These are phyloP conservation scores for Exocentrus adspersus DNA, from an alignment of 2,888 invertebrate species.

Conservation along the genomic window DNA sequence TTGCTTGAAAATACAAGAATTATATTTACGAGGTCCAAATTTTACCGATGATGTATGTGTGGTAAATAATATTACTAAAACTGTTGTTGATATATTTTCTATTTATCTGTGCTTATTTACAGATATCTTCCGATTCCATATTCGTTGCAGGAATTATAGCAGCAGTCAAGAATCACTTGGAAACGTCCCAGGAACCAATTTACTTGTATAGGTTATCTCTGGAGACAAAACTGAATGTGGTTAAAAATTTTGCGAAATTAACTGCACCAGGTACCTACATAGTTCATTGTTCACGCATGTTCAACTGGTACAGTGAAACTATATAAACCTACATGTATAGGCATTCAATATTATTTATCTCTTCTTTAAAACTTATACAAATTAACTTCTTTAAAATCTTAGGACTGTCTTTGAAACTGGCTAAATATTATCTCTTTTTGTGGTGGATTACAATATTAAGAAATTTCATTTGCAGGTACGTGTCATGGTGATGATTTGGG, in stretches of 20 bases:
- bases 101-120: too few relatives aligned
- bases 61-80: too few relatives aligned
- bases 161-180: constrained; percentile 47
- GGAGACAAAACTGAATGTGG: constrained; percentile 45
- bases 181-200: constrained; percentile 48
- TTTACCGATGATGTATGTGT: constrained; percentile 11
- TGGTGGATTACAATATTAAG: too few relatives aligned
- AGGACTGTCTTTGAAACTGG: too few relatives aligned
- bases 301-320: too few relatives aligned
- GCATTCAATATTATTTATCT: too few relatives aligned
- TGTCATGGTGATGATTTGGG: constrained; percentile 50
- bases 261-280: constrained; percentile 16
- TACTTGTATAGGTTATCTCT: constrained; percentile 54
- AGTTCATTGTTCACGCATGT: too few relatives aligned
- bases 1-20: constrained; percentile 57
- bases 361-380: too few relatives aligned
- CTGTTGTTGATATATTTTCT: too few relatives aligned
- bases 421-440: too few relatives aligned
- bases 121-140: constrained; percentile 50
- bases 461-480: constrained; percentile 36
- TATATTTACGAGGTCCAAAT: constrained; percentile 22
- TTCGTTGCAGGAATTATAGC: constrained; percentile 48
- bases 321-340: too few relatives aligned
- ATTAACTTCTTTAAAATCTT: too few relatives aligned
- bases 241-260: constrained; percentile 31